Conservation (phyloP, 2,888 invertebrate genomes). For the Ryuthela nishihirai region DNA sequence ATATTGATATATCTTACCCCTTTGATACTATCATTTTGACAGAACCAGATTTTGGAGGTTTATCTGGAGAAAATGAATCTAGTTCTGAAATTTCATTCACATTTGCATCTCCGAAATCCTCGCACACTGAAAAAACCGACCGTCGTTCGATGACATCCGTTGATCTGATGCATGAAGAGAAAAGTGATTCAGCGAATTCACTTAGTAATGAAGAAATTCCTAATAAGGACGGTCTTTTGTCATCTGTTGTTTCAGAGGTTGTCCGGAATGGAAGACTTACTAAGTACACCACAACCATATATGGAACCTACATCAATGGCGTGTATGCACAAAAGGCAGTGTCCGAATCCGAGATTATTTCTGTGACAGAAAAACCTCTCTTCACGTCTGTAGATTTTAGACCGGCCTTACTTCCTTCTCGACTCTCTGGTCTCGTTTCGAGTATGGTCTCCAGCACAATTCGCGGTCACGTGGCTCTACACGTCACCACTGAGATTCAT, state of each 20-base stretch:
- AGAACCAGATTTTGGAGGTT: too few species aligned
- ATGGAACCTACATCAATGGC: conserved; percentile 41
- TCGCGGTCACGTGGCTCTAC: conserved; percentile 21
- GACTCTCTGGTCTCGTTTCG: conserved; percentile 23
- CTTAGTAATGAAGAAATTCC: not conserved
- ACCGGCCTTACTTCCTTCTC: conserved; percentile 6
- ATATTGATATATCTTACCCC: too few species aligned
- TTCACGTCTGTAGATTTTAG: conserved; percentile 5
- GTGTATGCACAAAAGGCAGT: conserved; percentile 42
- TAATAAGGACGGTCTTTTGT: conserved; percentile 28
- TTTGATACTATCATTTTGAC: too few species aligned
- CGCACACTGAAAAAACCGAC: too few species aligned
- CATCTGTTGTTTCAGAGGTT: conserved; percentile 13
- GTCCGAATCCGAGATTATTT: conserved; percentile 33
- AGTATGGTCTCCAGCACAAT: conserved; percentile 22
- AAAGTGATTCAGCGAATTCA: too few species aligned
- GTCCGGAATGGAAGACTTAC: conserved; percentile 25
- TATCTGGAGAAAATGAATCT: too few species aligned
- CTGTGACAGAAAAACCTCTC: conserved; percentile 30
- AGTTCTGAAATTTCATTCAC: too few species aligned
- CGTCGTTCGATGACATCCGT: too few species aligned
- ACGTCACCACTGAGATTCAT: conserved; percentile 33
- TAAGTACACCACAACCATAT: conserved; percentile 40
- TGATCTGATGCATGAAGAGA: too few species aligned
- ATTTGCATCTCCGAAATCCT: too few species aligned